These are phyloP conservation scores for Anticlea derivata DNA, from an alignment of 2,888 invertebrate genomes.

Conservation along the genomic window DNA sequence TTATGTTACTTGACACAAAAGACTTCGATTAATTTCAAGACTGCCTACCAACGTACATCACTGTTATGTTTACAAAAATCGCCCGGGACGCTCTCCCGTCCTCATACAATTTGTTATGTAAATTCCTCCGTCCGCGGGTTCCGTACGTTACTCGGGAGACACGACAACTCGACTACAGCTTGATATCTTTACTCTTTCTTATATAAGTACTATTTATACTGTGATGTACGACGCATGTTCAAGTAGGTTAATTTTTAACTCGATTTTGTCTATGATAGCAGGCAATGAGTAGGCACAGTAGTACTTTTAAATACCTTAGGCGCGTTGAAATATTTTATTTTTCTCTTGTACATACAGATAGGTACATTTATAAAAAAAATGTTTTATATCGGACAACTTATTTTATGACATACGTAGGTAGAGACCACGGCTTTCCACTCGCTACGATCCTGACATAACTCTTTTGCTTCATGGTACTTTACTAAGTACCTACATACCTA, in stretches of 20 bases:
- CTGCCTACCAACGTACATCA: slow-evolving; percentile 27
- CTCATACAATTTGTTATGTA: slow-evolving; percentile 61
- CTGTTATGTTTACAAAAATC: slow-evolving; percentile 52
- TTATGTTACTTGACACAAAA: no score
- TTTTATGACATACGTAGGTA: no score
- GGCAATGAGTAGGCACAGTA: no score
- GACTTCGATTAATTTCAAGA: background rate
- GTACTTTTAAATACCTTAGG: no score
- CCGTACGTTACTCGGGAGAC: slow-evolving; percentile 22
- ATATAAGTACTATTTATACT: slow-evolving; percentile 7
- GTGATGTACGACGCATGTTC: background rate
- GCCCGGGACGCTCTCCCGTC: slow-evolving; percentile 47
- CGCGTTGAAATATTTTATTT: no score
- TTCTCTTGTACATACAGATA: no score
- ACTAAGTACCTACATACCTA: no score
- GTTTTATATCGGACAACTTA: no score
- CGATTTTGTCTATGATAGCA: background rate
- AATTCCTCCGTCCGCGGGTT: slow-evolving; percentile 33
- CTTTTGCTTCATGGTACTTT: no score
- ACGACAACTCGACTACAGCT: slow-evolving; percentile 28
- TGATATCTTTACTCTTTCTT: slow-evolving; percentile 26
- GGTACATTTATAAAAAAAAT: no score
- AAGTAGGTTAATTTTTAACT: background rate
- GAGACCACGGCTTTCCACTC: no score
- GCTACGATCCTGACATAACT: no score